Evolutionary conservation across 2,797 vertebrate species (phyloP).

Genomic region (Pelochelys cantorii): DNA sequence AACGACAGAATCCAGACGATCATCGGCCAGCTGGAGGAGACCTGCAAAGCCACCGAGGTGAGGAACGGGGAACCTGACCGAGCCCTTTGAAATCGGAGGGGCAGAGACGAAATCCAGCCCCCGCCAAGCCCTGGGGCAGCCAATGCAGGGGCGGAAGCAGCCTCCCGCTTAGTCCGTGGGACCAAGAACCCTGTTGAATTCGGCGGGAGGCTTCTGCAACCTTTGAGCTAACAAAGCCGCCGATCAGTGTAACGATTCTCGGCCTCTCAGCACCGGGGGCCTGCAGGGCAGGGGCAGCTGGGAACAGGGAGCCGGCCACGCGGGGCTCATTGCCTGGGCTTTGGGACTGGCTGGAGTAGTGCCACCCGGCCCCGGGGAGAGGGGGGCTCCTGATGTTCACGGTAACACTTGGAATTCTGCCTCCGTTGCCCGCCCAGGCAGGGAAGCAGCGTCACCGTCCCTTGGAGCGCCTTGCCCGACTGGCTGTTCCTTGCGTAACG

Average conservation of each 20-base stretch:
- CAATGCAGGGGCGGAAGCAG: background rate
- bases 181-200: background rate
- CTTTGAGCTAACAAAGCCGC: background rate
- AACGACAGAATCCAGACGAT: constrained; percentile 91
- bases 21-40: constrained; percentile 94
- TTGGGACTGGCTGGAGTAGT: background rate
- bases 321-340: background rate
- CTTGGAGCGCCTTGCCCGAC: background rate
- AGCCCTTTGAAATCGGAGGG: accelerated
- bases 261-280: background rate
- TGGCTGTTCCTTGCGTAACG: background rate
- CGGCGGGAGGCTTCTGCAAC: background rate
- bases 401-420: background rate
- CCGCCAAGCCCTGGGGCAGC: background rate
- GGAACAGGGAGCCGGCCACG: background rate
- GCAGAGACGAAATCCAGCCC: background rate
- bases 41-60: constrained; percentile 88
- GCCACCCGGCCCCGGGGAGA: background rate
- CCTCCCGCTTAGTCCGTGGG: background rate
- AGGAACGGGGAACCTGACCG: background rate
- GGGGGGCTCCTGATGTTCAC: background rate
- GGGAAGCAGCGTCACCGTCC: background rate
- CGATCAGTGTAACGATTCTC: background rate
- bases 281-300: background rate
- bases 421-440: background rate